Evolutionary conservation across 2,113 vertebrate genomes (phyloP).

Genomic region (Pangasianodon gigas): DNA sequence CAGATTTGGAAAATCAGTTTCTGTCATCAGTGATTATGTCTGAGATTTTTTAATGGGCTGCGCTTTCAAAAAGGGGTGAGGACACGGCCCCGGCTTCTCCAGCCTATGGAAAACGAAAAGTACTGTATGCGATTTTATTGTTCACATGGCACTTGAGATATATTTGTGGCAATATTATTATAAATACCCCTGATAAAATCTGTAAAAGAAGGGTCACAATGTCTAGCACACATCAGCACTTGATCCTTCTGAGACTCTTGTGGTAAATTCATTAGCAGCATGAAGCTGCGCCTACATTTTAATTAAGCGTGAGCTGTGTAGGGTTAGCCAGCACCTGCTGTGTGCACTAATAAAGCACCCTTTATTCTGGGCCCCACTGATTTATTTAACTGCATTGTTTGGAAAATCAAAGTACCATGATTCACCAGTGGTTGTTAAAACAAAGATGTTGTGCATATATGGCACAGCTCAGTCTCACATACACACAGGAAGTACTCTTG

Average conservation of each 20-base stretch:
- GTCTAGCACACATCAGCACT: neutral
- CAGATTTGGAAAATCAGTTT: neutral
- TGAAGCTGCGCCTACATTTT: conserved; percentile 20
- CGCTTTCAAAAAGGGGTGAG: neutral
- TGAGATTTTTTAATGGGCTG: neutral
- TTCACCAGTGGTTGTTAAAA: neutral
- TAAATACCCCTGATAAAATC: neutral
- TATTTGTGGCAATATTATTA: neutral
- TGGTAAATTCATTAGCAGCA: conserved; percentile 29
- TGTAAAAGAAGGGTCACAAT: neutral
- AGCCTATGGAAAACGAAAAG: neutral
- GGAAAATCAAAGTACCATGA: neutral
- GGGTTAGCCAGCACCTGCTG: conserved; percentile 19
- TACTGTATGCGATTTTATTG: neutral
- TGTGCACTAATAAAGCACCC: conserved; percentile 15
- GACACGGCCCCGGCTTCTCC: neutral
- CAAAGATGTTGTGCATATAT: neutral
- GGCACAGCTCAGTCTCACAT: neutral
- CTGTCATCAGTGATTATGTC: neutral
- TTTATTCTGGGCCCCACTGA: neutral
- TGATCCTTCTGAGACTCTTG: conserved; percentile 5
- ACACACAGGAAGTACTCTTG: neutral
- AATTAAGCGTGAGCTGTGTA: conserved; percentile 10
- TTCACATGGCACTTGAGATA: neutral
- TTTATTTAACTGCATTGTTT: neutral